These are phyloP conservation scores for Cephalophus harveyi DNA, from an alignment of 2,113 vertebrate species.

Conservation along the genomic window DNA sequence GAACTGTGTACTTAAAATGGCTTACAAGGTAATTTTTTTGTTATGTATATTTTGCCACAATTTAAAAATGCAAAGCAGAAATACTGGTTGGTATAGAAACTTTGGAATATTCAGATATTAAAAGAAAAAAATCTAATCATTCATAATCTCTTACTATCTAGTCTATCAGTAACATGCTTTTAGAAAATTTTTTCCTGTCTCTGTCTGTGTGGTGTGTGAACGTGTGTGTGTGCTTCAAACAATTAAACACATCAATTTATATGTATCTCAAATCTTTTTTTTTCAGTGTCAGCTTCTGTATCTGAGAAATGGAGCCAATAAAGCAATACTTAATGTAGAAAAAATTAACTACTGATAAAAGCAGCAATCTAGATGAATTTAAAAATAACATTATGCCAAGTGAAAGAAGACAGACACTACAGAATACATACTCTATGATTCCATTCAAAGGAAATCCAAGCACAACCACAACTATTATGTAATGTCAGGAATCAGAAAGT, in stretches of 20 bases:
- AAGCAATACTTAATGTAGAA: not conserved
- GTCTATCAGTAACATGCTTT: not conserved
- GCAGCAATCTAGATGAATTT: not conserved
- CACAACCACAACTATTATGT: not conserved
- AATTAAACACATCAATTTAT: not conserved
- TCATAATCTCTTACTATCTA: not conserved
- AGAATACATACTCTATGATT: not conserved
- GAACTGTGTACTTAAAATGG: not conserved
- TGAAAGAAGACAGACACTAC: not conserved
- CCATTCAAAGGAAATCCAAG: not conserved
- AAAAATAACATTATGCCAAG: not conserved
- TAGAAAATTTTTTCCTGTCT: not conserved
- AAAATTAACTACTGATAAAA: not conserved
- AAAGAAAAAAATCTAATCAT: not conserved
- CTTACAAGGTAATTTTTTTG: not conserved
- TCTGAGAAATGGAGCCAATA: not conserved
- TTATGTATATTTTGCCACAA: not conserved
- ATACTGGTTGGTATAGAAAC: not conserved
- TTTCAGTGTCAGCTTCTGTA: not conserved
- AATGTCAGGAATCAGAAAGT: not conserved
- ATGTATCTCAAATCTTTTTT: not conserved
- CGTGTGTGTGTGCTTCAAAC: not conserved
- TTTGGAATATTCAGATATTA: not conserved
- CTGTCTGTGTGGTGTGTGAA: not conserved
- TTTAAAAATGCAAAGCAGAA: not conserved